phyloP scores from a whole-genome alignment of 2,113 vertebrate genomes.

The Stomatorhinus ivindoensis region DNA sequence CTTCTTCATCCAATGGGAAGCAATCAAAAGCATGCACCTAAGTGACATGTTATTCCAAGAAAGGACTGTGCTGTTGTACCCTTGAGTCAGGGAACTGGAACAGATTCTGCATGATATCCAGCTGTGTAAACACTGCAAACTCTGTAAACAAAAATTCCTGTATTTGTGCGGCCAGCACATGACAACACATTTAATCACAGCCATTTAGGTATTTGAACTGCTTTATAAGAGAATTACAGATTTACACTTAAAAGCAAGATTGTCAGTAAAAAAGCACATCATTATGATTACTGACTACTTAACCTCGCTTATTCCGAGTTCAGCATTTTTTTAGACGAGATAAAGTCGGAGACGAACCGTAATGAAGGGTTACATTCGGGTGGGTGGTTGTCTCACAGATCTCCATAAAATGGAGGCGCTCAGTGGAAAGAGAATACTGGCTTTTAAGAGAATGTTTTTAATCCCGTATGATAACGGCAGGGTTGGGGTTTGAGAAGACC shows the following conservation, averaged over 20 bases:
- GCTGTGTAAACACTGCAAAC: background rate
- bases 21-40: background rate
- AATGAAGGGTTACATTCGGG: background rate
- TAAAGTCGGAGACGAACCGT: background rate
- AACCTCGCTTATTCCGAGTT: background rate
- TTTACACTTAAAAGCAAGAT: constrained; percentile 6
- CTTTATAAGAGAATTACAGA: background rate
- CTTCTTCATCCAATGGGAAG: background rate
- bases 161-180: background rate
- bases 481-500: background rate
- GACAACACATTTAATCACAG: background rate
- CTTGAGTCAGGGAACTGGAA: background rate
- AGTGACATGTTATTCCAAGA: background rate
- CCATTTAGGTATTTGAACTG: background rate
- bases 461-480: background rate
- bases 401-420: background rate
- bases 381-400: background rate
- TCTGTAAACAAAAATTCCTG: background rate
- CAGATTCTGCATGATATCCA: background rate
- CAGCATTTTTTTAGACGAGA: background rate
- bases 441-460: constrained; percentile 2
- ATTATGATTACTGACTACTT: background rate
- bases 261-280: background rate
- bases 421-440: background rate
- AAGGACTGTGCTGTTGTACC: background rate